phyloP scores from a whole-genome alignment of 2,888 invertebrate genomes.

The Epistrophe grossulariae region DNA sequence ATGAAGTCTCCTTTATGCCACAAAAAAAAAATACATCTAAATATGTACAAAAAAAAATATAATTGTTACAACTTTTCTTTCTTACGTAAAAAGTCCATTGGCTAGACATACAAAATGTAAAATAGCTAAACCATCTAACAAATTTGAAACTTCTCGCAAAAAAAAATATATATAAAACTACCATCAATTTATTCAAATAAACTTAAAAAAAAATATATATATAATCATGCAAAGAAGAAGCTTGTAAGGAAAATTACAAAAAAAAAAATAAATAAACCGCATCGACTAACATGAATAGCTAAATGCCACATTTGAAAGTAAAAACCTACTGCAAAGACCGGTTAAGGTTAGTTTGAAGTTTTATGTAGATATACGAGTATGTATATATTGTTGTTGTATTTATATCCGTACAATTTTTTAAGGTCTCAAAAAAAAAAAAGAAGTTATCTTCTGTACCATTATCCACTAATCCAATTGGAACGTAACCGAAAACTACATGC shows the following conservation, averaged over 20 bases:
- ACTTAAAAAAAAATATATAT: not conserved
- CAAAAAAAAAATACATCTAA: not conserved
- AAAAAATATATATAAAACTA: conserved; percentile 1
- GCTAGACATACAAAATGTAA: conserved; percentile 16
- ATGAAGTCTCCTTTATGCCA: not conserved
- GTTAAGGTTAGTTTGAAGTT: conserved; percentile 71
- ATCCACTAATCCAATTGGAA: conserved; percentile 74
- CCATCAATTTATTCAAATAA: conserved; percentile 15
- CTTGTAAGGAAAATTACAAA: not conserved
- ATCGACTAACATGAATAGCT: conserved; percentile 51
- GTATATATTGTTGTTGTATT: not conserved
- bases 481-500: conserved; percentile 60
- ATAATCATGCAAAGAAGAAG: not conserved
- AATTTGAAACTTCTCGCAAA: conserved; percentile 4
- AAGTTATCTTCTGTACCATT: conserved; percentile 71
- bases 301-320: conserved; percentile 77
- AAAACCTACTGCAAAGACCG: conserved; percentile 68
- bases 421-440: conserved; percentile 3
- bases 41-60: not conserved
- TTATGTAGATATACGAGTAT: not conserved
- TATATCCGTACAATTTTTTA: conserved; percentile 6
- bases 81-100: conserved; percentile 20
- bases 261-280: conserved; percentile 1
- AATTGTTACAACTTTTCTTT: not conserved
- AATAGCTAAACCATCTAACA: conserved; percentile 24